Conservation (phyloP, 2,888 invertebrate genomes). For the Melinaea marsaeus region DNA sequence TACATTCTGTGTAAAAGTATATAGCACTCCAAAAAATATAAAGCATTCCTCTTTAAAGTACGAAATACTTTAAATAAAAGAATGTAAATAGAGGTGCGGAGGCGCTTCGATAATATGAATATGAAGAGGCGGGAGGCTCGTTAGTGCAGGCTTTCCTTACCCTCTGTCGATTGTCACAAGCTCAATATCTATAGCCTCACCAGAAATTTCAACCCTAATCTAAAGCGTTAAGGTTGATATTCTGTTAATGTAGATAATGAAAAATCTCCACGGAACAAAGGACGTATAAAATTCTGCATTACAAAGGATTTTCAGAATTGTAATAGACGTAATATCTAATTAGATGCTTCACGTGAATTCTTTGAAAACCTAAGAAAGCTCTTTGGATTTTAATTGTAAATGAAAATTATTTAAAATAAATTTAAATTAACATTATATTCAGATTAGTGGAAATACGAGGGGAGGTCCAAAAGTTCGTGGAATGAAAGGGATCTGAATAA, state of each 20-base stretch:
- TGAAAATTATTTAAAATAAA: not conserved
- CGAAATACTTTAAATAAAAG: too few relatives aligned
- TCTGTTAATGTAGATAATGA: slow-evolving; percentile 36
- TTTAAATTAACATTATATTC: too few relatives aligned
- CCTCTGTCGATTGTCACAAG: slow-evolving; percentile 63
- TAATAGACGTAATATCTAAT: slow-evolving; percentile 72
- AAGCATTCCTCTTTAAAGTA: too few relatives aligned
- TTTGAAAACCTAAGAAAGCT: slow-evolving; percentile 37
- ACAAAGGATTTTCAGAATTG: slow-evolving; percentile 72
- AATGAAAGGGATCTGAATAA: too few relatives aligned
- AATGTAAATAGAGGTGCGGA: too few relatives aligned
- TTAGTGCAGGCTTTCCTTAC: slow-evolving; percentile 58
- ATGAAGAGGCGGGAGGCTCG: slow-evolving; percentile 62
- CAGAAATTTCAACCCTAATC: slow-evolving; percentile 43
- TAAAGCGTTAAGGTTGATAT: slow-evolving; percentile 40
- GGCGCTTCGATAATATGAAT: slow-evolving; percentile 59
- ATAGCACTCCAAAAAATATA: too few relatives aligned
- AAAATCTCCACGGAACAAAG: slow-evolving; percentile 64
- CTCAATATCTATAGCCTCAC: slow-evolving; percentile 52
- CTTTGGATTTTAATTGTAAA: slow-evolving; percentile 24
- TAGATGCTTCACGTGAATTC: slow-evolving; percentile 60
- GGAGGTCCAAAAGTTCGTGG: too few relatives aligned
- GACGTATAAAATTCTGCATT: slow-evolving; percentile 70
- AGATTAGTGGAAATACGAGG: too few relatives aligned
- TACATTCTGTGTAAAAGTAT: too few relatives aligned